A percentile compares a stretch with the other conserved stretches of the same genome.
Conservation (phyloP, 2,797 vertebrate species). For the Rhinichthys osculus region DNA sequence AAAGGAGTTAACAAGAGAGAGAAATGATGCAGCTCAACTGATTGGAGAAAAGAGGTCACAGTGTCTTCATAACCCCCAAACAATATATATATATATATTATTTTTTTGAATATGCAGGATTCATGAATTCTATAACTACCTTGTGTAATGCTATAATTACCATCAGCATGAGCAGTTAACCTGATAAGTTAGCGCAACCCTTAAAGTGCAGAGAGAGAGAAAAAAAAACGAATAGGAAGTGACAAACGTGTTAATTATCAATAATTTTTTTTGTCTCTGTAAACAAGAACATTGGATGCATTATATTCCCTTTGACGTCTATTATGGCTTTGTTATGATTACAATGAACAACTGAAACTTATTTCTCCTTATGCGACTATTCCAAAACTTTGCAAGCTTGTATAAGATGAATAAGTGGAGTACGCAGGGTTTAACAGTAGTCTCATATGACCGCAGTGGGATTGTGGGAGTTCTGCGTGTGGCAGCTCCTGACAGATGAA, state of each 20-base stretch:
- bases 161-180: not conserved
- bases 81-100: too few species aligned
- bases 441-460: conserved; percentile 35
- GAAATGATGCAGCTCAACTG: not conserved
- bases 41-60: conserved; percentile 6
- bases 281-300: not conserved
- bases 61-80: too few species aligned
- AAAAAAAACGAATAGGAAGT: not conserved
- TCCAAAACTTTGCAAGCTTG: conserved; percentile 9
- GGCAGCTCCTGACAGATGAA: conserved; percentile 54
- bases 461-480: conserved; percentile 47
- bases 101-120: not conserved
- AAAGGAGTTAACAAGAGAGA: not conserved
- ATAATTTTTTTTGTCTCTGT: not conserved
- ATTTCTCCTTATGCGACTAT: not conserved
- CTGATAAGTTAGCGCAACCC: not conserved
- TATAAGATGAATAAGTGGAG: not conserved
- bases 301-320: not conserved
- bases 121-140: not conserved
- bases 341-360: conserved; percentile 3
- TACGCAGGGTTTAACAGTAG: conserved; percentile 17
- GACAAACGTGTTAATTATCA: conserved; percentile 2
- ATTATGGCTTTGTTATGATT: not conserved
- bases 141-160: conserved; percentile 1
- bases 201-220: not conserved